A percentile compares a stretch with the other conserved stretches of the same genome.
Conservation (phyloP, 2,888 invertebrate genomes). For the Leptopilina syphax region DNA sequence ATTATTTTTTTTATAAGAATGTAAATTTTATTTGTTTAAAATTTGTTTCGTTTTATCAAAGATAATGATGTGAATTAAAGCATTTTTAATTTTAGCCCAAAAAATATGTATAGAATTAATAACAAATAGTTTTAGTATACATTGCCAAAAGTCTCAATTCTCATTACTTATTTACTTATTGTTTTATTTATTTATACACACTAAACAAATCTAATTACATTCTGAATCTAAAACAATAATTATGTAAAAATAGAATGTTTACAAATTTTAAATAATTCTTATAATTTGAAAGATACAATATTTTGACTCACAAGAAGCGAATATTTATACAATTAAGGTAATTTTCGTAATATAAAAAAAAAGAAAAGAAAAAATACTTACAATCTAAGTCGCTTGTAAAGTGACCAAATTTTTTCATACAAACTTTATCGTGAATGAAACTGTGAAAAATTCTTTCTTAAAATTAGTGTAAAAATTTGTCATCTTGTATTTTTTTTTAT, state of each 20-base stretch:
- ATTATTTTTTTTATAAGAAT: too few species aligned
- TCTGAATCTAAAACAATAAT: not conserved
- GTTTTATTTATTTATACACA: conserved; percentile 30
- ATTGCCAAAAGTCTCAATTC: not conserved
- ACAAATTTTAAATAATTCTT: not conserved
- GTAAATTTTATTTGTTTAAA: too few species aligned
- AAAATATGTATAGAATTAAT: not conserved
- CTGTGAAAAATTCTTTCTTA: too few species aligned
- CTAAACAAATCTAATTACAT: conserved; percentile 26
- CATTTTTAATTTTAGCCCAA: not conserved
- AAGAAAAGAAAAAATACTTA: not conserved
- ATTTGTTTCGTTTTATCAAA: too few species aligned
- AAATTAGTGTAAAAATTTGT: too few species aligned
- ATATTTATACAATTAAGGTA: not conserved
- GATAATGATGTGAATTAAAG: too few species aligned
- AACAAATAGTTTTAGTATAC: not conserved
- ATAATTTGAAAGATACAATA: not conserved
- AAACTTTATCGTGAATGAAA: too few species aligned
- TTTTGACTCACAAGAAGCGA: not conserved
- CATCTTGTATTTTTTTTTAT: too few species aligned
- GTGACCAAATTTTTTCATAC: not conserved
- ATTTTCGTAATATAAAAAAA: not conserved
- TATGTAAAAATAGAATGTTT: not conserved
- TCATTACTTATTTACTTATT: conserved; percentile 31
- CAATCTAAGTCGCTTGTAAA: not conserved